Conservation (phyloP, 2,797 vertebrate species). For the Mico argentatus region DNA sequence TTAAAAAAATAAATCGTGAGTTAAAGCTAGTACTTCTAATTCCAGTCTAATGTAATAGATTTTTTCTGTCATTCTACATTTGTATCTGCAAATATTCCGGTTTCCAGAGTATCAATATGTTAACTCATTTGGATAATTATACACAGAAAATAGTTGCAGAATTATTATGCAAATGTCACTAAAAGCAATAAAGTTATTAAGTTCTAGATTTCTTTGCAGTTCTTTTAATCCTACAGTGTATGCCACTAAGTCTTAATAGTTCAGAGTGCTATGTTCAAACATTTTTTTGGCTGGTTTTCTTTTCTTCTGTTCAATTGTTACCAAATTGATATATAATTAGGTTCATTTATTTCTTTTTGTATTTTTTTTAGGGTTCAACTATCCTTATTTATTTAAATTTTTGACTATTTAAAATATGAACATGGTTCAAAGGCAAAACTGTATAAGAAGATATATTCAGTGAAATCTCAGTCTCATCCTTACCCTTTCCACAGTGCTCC, state of each 20-base stretch:
- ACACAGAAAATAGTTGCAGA: not conserved
- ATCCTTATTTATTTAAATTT: slow-evolving; percentile 23
- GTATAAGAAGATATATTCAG: not conserved
- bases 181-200: not conserved
- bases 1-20: not conserved
- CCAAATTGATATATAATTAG: not conserved
- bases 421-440: not conserved
- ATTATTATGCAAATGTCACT: not conserved
- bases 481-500: not conserved
- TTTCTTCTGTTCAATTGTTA: not conserved
- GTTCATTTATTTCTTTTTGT: not conserved
- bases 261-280: not conserved
- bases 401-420: slow-evolving; percentile 15
- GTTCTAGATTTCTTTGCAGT: slow-evolving; percentile 15
- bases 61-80: not conserved
- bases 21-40: not conserved
- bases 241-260: not conserved
- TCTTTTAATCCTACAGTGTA: not conserved
- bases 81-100: not conserved
- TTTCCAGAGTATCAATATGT: not conserved
- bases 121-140: not conserved
- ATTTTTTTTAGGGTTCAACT: not conserved
- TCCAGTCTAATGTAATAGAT: not conserved
- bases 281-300: not conserved
- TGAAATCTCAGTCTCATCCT: not conserved